A percentile compares a stretch with the other conserved stretches of the same genome.
phyloP scores from a whole-genome alignment of 2,797 vertebrate species.

The Lophius americanus region DNA sequence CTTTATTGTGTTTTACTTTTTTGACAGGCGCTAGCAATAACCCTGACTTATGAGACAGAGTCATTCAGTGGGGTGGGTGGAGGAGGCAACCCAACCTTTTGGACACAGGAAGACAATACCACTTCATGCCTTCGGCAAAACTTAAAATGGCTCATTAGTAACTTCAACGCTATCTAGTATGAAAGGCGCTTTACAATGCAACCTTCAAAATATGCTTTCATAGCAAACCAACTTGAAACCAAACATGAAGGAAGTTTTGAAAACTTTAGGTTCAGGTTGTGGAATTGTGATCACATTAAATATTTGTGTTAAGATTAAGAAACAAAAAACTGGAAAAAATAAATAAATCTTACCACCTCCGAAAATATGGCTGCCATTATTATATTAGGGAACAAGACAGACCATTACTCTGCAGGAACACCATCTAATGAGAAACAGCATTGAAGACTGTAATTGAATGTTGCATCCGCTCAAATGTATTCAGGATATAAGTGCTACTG shows the following conservation, averaged over 20 bases:
- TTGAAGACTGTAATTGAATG: slow-evolving; percentile 33
- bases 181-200: not conserved
- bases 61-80: too few species aligned
- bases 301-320: not conserved
- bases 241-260: not conserved
- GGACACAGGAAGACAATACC: too few species aligned
- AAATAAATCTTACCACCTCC: not conserved
- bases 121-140: too few species aligned
- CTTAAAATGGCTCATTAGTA: too few species aligned
- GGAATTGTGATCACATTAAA: not conserved
- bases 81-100: too few species aligned
- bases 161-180: not conserved
- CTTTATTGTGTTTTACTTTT: too few species aligned
- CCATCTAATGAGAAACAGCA: not conserved
- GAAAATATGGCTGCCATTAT: too few species aligned
- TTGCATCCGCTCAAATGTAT: slow-evolving; percentile 19
- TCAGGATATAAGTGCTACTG: slow-evolving; percentile 19
- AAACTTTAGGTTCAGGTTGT: not conserved
- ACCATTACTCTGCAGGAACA: slow-evolving; percentile 17
- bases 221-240: not conserved
- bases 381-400: too few species aligned
- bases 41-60: too few species aligned
- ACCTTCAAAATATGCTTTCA: not conserved
- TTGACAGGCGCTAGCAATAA: too few species aligned
- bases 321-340: not conserved